Conservation (phyloP, 2,797 vertebrate genomes). For the Danio tinwini region DNA sequence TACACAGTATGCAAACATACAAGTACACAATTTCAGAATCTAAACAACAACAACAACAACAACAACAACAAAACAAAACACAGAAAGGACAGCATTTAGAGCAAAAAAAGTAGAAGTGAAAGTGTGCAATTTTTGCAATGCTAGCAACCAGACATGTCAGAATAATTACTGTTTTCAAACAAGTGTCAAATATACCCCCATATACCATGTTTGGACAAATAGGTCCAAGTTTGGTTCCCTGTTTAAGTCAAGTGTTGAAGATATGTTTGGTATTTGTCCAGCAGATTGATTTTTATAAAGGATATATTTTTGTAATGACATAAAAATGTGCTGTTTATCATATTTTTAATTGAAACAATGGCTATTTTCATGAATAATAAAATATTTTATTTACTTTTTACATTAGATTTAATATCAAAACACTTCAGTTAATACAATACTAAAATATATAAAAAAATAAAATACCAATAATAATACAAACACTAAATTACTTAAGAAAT, state of each 20-base stretch:
- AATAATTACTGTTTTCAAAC: slow-evolving; percentile 8
- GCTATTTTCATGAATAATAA: neutral
- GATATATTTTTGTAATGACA: neutral
- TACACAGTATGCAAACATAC: neutral
- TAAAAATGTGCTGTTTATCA: no score
- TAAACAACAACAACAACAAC: no score
- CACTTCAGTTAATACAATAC: no score
- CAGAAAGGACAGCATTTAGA: neutral
- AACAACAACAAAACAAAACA: neutral
- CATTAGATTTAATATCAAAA: no score
- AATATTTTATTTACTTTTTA: neutral
- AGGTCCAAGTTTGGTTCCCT: neutral
- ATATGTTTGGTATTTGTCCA: neutral
- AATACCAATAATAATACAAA: no score
- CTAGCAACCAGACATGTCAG: neutral
- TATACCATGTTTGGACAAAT: neutral
- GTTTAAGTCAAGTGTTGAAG: neutral
- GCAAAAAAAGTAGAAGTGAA: neutral
- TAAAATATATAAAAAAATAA: no score
- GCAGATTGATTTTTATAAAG: neutral
- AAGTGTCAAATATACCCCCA: neutral
- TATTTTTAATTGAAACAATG: neutral
- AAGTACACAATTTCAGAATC: neutral
- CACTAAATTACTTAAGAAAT: no score
- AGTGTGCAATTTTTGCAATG: neutral